These are phyloP conservation scores for Nanorana parkeri DNA, from an alignment of 2,113 vertebrate species.

Conservation along the genomic window DNA sequence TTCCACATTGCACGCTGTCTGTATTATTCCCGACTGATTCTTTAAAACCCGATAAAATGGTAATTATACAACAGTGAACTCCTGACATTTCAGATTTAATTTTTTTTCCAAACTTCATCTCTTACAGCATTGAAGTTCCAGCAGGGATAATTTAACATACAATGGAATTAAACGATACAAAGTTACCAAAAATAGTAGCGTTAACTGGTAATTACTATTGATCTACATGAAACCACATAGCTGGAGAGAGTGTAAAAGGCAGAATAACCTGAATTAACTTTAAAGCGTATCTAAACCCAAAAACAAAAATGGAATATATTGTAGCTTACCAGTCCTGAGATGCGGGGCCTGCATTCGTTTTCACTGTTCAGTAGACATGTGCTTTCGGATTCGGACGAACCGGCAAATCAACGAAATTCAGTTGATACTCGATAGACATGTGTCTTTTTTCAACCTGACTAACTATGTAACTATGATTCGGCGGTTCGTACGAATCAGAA, in stretches of 20 bases:
- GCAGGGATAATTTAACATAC: not conserved
- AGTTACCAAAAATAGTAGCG: slow-evolving; percentile 28
- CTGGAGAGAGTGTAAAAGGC: not conserved
- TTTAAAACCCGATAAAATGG: not conserved
- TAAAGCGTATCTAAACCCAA: not conserved
- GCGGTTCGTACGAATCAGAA: no score
- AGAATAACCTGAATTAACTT: not conserved
- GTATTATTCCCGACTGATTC: no score
- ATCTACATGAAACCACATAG: slow-evolving; percentile 14
- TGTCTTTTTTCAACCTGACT: no score
- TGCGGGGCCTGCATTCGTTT: no score
- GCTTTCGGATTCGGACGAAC: no score
- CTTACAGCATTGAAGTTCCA: not conserved
- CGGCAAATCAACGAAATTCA: no score
- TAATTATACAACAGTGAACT: not conserved
- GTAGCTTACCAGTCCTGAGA: no score
- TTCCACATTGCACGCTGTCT: no score
- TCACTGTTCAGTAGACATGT: no score
- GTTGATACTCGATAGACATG: no score
- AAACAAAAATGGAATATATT: no score
- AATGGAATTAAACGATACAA: slow-evolving; percentile 33
- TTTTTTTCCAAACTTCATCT: not conserved
- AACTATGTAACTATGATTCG: no score
- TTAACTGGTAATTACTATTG: slow-evolving; percentile 51
- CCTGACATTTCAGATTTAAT: slow-evolving; percentile 13